Evolutionary conservation across 2,888 invertebrate genomes (phyloP).

Genomic region (Automeris io): DNA sequence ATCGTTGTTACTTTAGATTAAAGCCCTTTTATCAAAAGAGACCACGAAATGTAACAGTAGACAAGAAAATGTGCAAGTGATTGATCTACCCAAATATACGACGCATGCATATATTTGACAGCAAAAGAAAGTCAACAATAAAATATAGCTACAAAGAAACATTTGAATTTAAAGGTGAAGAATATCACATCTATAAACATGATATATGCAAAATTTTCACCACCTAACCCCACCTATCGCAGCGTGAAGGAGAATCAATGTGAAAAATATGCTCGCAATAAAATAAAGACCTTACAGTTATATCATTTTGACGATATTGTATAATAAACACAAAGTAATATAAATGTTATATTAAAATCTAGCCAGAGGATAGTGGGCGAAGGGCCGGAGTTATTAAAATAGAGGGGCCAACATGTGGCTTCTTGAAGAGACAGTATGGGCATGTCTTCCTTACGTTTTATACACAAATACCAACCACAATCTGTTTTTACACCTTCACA

Average conservation of each 20-base stretch:
- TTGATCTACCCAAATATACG: neutral
- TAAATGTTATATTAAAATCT: slow-evolving; percentile 26
- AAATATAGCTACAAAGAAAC: neutral
- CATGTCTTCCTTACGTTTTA: slow-evolving; percentile 40
- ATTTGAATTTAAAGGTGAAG: no score
- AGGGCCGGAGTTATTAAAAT: slow-evolving; percentile 38
- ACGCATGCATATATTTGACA: neutral
- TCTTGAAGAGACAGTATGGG: slow-evolving; percentile 56
- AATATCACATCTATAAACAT: no score
- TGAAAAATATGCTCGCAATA: slow-evolving; percentile 1
- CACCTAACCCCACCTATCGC: slow-evolving; percentile 65
- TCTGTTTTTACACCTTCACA: slow-evolving; percentile 33
- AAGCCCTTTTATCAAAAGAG: neutral
- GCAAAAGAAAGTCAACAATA: neutral
- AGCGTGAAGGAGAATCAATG: slow-evolving; percentile 28
- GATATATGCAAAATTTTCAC: slow-evolving; percentile 13
- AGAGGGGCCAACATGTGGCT: slow-evolving; percentile 67
- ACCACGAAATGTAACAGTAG: slow-evolving; percentile 1
- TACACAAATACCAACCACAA: slow-evolving; percentile 40
- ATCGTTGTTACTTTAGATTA: neutral
- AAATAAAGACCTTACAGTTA: neutral
- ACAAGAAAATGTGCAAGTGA: neutral
- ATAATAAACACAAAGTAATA: slow-evolving; percentile 12
- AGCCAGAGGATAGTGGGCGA: slow-evolving; percentile 31
- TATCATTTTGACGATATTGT: slow-evolving; percentile 10